These are phyloP conservation scores for Anthopleura sola DNA, from an alignment of 64 coral and sea anemone species.

Conservation along the genomic window DNA sequence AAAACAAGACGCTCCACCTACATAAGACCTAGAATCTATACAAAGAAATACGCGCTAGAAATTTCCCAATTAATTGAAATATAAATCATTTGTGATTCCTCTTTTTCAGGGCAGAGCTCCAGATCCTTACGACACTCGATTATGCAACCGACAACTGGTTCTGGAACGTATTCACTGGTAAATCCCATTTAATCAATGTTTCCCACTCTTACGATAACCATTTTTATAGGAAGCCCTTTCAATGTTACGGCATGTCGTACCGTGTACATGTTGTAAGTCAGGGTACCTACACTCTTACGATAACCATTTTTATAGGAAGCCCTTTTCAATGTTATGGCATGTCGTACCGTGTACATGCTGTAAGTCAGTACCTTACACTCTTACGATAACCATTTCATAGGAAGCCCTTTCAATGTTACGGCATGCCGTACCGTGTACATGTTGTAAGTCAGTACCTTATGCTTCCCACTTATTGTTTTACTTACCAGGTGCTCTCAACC, in stretches of 20 bases:
- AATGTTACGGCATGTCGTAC: too few relatives aligned
- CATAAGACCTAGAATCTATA: too few relatives aligned
- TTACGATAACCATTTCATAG: background rate
- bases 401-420: background rate
- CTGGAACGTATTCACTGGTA: slow-evolving; percentile 89
- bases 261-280: too few relatives aligned
- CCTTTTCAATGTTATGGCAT: background rate
- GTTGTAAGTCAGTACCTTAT: background rate
- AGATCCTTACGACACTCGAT: slow-evolving; percentile 84
- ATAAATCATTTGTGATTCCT: too few relatives aligned
- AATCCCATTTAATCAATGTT: background rate
- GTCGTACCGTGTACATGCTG: too few relatives aligned
- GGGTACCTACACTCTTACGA: too few relatives aligned
- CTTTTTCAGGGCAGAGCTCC: slow-evolving; percentile 75
- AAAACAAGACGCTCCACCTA: too few relatives aligned
- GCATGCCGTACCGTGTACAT: background rate
- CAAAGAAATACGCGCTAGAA: too few relatives aligned
- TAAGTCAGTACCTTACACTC: too few relatives aligned
- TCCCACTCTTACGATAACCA: too few relatives aligned
- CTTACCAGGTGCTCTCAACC: slow-evolving; percentile 72
- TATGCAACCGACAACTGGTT: slow-evolving; percentile 90
- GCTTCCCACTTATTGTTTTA: background rate
- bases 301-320: background rate
- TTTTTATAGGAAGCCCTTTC: too few relatives aligned
- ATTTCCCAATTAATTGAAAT: too few relatives aligned